Conservation (phyloP, 2,113 vertebrate genomes). For the Gnathochromis pfefferi region DNA sequence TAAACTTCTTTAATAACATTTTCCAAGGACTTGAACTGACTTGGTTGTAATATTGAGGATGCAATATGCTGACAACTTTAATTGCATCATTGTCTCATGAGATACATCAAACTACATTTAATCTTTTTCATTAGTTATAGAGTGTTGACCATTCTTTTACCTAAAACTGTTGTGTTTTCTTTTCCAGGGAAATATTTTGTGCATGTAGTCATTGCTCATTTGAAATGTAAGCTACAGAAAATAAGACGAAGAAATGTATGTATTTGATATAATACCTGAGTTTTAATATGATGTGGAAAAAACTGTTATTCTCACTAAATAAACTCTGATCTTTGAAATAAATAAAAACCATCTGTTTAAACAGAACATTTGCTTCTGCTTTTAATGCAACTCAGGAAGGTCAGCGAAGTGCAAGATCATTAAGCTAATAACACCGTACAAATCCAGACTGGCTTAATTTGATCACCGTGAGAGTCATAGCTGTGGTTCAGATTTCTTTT, state of each 20-base stretch:
- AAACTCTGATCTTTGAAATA: not conserved
- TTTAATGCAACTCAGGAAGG: not conserved
- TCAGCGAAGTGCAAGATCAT: not conserved
- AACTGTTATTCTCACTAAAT: not conserved
- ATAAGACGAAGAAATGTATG: accelerated
- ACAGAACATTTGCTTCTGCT: not conserved
- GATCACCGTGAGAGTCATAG: not conserved
- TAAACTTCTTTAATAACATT: not conserved
- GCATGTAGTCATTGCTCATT: not conserved
- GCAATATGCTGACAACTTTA: not conserved
- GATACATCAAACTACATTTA: not conserved
- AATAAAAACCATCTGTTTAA: not conserved
- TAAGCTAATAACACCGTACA: not conserved
- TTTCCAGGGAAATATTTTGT: not conserved
- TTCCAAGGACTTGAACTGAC: not conserved
- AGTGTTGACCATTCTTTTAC: not conserved
- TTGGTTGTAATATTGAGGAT: not conserved
- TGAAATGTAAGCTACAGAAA: not conserved
- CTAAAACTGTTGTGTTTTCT: accelerated
- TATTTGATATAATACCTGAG: not conserved
- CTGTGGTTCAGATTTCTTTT: not conserved
- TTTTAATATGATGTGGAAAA: not conserved
- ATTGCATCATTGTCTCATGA: not conserved
- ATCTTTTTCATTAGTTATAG: not conserved
- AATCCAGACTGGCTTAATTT: not conserved